A percentile compares a stretch with the other conserved stretches of the same genome.
These are phyloP conservation scores for Pachyseris speciosa DNA, from an alignment of 64 coral and sea anemone species.

Conservation along the genomic window DNA sequence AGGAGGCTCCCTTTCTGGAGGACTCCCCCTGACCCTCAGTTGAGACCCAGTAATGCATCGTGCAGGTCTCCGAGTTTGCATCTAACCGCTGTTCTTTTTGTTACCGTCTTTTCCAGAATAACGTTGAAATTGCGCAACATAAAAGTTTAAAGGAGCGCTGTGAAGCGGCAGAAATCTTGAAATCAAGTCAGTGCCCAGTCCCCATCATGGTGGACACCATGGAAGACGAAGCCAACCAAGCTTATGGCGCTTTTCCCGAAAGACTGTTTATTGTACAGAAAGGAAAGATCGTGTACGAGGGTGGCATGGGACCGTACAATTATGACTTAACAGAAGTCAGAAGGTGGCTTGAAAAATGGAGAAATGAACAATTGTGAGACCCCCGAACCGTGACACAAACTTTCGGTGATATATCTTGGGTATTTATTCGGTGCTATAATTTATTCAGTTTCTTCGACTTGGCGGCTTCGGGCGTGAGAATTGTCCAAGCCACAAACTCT, in stretches of 20 bases:
- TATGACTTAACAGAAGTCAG: conserved; percentile 43
- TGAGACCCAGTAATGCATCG: no score
- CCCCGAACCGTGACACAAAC: no score
- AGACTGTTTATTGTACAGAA: conserved; percentile 63
- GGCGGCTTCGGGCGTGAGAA: no score
- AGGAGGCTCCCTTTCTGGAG: no score
- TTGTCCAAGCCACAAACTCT: no score
- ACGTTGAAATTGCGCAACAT: conserved; percentile 35
- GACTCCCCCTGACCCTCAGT: no score
- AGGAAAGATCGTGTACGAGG: conserved; percentile 58
- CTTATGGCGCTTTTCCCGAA: conserved; percentile 70
- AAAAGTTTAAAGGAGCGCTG: conserved; percentile 59
- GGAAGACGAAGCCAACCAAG: conserved; percentile 50
- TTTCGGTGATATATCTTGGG: no score
- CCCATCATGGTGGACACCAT: conserved; percentile 77
- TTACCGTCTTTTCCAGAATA: not conserved
- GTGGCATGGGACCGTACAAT: conserved; percentile 53
- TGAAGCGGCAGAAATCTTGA: conserved; percentile 54
- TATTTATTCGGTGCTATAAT: no score
- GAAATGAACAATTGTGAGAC: no score
- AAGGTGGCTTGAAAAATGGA: conserved; percentile 67
- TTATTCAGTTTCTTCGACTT: no score
- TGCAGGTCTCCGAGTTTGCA: not conserved
- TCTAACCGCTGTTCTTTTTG: not conserved
- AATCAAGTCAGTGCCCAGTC: not conserved